These are phyloP conservation scores for Habroteleia sp. DNA, from an alignment of 2,888 invertebrate species.

Conservation along the genomic window DNA sequence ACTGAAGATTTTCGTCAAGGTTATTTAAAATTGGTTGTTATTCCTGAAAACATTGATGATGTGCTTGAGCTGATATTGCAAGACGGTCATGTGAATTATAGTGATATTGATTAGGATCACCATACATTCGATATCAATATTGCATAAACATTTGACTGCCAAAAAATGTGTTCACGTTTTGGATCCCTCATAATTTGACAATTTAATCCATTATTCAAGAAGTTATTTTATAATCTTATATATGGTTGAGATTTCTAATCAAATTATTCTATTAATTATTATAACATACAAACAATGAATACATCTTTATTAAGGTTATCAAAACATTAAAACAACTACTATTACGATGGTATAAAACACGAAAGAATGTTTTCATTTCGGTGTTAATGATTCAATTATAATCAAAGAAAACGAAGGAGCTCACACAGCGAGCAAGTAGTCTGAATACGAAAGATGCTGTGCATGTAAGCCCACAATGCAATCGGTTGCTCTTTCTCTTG, in stretches of 20 bases:
- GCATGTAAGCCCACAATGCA: slow-evolving; percentile 57
- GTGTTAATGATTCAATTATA: slow-evolving; percentile 65
- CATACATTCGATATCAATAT: slow-evolving; percentile 60
- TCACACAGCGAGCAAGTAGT: slow-evolving; percentile 43
- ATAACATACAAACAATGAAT: slow-evolving; percentile 37
- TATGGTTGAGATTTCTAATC: slow-evolving; percentile 4
- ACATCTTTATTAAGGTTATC: slow-evolving; percentile 48
- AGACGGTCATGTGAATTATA: slow-evolving; percentile 65
- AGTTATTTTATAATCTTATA: too few relatives aligned
- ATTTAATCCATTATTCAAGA: too few relatives aligned
- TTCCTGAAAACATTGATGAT: slow-evolving; percentile 68
- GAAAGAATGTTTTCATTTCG: slow-evolving; percentile 57
- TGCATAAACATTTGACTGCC: slow-evolving; percentile 59
- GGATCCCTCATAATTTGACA: slow-evolving; percentile 62
- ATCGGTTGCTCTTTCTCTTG: slow-evolving; percentile 47
- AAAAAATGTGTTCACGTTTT: slow-evolving; percentile 56
- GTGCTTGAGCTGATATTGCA: slow-evolving; percentile 68
- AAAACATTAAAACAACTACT: slow-evolving; percentile 44
- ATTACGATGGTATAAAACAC: slow-evolving; percentile 45
- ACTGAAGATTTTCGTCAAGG: slow-evolving; percentile 51
- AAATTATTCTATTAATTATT: slow-evolving; percentile 28
- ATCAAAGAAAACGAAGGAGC: slow-evolving; percentile 53
- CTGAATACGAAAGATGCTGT: slow-evolving; percentile 54
- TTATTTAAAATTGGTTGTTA: slow-evolving; percentile 47
- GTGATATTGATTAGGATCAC: slow-evolving; percentile 63